Evolutionary conservation across 2,797 vertebrate species (phyloP), one percentile per base, ranked within the genome.

Genomic region (Tenualosa ilisha): DNA sequence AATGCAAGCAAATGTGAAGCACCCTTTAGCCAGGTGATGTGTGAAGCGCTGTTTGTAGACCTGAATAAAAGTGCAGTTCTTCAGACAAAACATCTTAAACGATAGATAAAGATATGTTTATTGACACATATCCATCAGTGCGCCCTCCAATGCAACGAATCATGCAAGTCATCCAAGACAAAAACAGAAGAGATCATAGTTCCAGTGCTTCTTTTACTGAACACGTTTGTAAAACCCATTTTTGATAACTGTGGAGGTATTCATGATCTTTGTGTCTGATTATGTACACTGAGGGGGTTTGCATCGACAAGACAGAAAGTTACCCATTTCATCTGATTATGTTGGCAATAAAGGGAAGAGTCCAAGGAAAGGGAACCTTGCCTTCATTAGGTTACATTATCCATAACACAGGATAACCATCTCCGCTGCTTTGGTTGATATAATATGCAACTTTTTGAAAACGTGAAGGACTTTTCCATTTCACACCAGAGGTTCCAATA

Each of bases 81-180:
- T 7, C 17, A 40, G 31, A 75, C 4, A 51, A 79, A 49, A 49
- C 50, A 43, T 83, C 5, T 82, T 84, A 82, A 46, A 37, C 37
- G 91, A 89, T 91, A 91, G 89, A 95, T 96, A 97, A 94, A 97
- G 97, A 98, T 98, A 99, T 98, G 97, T 98, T 99, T 99, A 99
- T 99, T 99, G 96, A 96, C 97, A 97, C 96, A 99, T 97, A 99
- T 97, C 97, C 95, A 98, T 98, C 98, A 98, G 97, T 98, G 97
- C 95, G 97, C 96, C 96, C 96, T 98, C 97, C 95, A 97, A 97
- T 96, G 98, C 96, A 97, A 96, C 97, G 96, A 96, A 97, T 97
- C 97, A 98, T 98, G 97, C 96, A 97, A 95, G 95, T 97, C 95
- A 95, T 96, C 97, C 96, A 96, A 96, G 95, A 96, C 96, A 97